Evolutionary conservation across 2,113 vertebrate genomes (phyloP).

Genomic region (Alexandromys fortis): DNA sequence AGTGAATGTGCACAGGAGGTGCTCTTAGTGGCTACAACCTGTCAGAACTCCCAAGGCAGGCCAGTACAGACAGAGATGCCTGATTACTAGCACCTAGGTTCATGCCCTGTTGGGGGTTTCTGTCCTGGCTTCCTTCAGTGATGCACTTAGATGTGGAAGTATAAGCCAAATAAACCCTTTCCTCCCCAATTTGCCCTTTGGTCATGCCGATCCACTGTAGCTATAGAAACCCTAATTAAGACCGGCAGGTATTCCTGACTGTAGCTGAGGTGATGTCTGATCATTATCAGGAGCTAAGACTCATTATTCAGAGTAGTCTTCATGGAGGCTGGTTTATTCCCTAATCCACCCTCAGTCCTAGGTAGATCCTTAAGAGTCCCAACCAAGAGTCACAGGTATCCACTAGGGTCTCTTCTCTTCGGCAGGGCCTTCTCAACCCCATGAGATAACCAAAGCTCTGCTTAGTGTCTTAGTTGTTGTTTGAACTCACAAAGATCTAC

Average conservation of each 20-base stretch:
- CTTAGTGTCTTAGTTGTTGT: not conserved
- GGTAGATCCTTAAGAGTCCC: not conserved
- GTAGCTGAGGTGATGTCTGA: not conserved
- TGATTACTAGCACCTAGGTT: not conserved
- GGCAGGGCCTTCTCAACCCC: not conserved
- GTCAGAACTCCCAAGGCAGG: too few relatives aligned
- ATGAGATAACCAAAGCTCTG: not conserved
- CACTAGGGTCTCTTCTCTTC: not conserved
- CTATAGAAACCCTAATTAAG: not conserved
- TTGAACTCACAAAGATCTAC: not conserved
- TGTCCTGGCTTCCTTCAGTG: not conserved
- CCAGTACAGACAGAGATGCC: too few relatives aligned
- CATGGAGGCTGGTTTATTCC: constrained; percentile 43
- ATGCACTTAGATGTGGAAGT: not conserved
- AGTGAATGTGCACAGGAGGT: too few relatives aligned
- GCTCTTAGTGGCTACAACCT: too few relatives aligned
- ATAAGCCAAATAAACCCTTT: not conserved
- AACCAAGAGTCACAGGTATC: not conserved
- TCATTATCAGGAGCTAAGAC: not conserved
- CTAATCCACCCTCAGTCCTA: not conserved
- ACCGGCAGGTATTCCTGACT: not conserved
- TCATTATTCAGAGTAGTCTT: constrained; percentile 36
- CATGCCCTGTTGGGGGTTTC: not conserved
- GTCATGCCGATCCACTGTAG: not conserved
- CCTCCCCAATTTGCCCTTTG: not conserved